phyloP scores from a whole-genome alignment of 2,113 vertebrate species.

The Myanophis thanlyinensis region DNA sequence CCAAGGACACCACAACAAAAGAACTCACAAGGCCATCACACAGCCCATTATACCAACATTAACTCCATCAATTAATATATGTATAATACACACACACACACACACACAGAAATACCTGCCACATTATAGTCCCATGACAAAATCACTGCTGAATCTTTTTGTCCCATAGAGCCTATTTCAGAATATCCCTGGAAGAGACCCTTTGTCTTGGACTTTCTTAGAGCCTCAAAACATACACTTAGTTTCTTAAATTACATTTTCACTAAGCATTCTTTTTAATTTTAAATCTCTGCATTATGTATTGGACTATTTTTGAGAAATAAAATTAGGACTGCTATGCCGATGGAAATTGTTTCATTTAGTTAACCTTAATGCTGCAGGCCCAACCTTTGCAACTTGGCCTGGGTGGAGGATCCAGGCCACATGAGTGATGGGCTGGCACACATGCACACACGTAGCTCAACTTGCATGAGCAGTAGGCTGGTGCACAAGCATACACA shows the following conservation, averaged over 20 bases:
- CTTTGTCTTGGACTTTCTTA: background rate
- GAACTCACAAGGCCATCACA: too few species aligned
- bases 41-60: too few species aligned
- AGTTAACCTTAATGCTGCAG: background rate
- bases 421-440: background rate
- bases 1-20: too few species aligned
- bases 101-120: background rate
- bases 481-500: background rate
- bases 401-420: background rate
- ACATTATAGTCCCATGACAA: background rate
- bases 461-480: background rate
- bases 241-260: background rate
- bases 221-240: background rate
- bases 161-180: background rate
- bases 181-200: background rate
- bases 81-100: background rate
- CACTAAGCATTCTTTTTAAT: background rate
- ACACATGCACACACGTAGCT: background rate
- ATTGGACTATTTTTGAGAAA: background rate
- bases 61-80: too few species aligned
- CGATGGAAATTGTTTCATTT: background rate
- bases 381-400: background rate
- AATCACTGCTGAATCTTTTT: background rate
- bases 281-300: background rate
- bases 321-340: background rate